Evolutionary conservation across 1,140 invertebrate genomes (phyloP).

Genomic region (Planococcus citri): DNA sequence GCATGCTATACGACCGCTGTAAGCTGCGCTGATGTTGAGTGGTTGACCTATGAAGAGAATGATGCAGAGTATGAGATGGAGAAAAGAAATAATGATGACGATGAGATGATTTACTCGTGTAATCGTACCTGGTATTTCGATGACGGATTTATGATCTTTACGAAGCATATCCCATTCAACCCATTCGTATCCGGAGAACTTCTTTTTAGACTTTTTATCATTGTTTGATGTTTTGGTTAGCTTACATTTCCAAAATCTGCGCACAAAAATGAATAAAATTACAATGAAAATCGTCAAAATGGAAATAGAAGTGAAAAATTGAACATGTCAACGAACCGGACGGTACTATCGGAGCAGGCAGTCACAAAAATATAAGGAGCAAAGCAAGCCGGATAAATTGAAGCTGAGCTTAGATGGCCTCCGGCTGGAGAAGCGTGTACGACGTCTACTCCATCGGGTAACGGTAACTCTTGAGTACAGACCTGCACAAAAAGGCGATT

Average conservation of each 20-base stretch:
- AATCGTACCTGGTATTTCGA: constrained; percentile 72
- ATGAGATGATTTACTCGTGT: too few species aligned
- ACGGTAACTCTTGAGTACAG: constrained; percentile 67
- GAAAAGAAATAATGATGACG: too few species aligned
- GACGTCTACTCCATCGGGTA: constrained; percentile 80
- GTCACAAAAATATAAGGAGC: constrained; percentile 92
- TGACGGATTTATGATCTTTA: constrained; percentile 65
- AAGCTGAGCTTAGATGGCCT: constrained; percentile 93
- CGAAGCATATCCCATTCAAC: constrained; percentile 82
- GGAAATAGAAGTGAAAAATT: not conserved
- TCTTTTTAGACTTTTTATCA: constrained; percentile 35
- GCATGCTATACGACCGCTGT: constrained; percentile 90
- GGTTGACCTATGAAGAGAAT: constrained; percentile 57
- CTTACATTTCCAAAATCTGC: constrained; percentile 70
- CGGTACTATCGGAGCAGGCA: constrained; percentile 76
- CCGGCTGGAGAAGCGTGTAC: constrained; percentile 85
- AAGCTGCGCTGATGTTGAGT: constrained; percentile 88
- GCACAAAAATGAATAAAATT: constrained; percentile 21
- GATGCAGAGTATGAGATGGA: too few species aligned
- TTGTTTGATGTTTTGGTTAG: constrained; percentile 37
- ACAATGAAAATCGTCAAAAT: not conserved
- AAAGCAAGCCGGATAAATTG: constrained; percentile 94
- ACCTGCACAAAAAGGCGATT: constrained; percentile 36
- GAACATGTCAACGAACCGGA: constrained; percentile 34
- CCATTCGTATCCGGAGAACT: constrained; percentile 60